Conservation (phyloP, 2,113 vertebrate genomes). For the Sceloporus tristichus region DNA sequence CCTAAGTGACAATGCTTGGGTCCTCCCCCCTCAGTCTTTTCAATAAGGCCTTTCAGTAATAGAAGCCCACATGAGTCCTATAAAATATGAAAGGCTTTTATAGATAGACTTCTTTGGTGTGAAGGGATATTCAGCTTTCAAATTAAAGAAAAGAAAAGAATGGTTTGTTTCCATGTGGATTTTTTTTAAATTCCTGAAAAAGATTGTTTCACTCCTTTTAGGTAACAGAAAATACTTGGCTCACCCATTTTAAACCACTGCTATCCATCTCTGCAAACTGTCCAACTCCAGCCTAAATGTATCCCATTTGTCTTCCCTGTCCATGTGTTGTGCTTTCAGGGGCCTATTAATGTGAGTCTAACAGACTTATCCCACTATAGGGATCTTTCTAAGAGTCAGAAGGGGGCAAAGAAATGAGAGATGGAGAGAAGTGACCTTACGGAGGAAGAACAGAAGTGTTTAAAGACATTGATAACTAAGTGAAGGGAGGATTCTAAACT, state of each 20-base stretch:
- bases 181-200: constrained; percentile 16
- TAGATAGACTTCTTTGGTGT: not conserved
- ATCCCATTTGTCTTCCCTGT: constrained; percentile 29
- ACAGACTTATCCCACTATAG: constrained; percentile 35
- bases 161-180: not conserved
- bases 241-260: constrained; percentile 7
- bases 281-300: constrained; percentile 32
- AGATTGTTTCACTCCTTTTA: constrained; percentile 18
- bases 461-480: not conserved
- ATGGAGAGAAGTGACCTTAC: constrained; percentile 2
- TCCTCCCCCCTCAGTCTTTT: not conserved
- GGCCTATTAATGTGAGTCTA: constrained; percentile 39
- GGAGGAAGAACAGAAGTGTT: not conserved
- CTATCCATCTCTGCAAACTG: constrained; percentile 41
- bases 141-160: not conserved
- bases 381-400: constrained; percentile 34
- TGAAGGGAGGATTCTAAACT: not conserved
- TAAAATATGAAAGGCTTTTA: not conserved
- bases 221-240: constrained; percentile 22
- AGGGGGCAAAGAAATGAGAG: constrained; percentile 13
- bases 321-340: constrained; percentile 35
- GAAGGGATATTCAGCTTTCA: not conserved
- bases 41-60: not conserved
- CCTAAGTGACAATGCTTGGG: not conserved
- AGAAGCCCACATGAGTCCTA: not conserved